A percentile compares a stretch with the other conserved stretches of the same genome.
These are phyloP conservation scores for Proterorhinus semilunaris DNA, from an alignment of 2,113 vertebrate species.

Conservation along the genomic window DNA sequence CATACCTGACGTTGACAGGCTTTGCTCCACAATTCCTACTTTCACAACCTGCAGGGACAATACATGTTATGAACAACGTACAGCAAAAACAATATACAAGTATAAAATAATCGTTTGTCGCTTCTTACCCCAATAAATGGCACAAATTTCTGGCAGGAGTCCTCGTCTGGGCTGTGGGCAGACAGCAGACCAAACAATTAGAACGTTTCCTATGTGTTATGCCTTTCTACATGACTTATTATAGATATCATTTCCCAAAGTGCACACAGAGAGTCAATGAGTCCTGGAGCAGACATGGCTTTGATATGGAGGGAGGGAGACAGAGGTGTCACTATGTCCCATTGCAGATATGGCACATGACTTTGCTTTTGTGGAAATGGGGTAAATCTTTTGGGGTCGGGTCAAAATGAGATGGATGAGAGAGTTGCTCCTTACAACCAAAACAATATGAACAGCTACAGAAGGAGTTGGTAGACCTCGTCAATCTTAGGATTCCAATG, in stretches of 20 bases:
- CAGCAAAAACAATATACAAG: neutral
- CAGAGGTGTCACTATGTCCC: constrained; percentile 50
- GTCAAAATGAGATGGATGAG: constrained; percentile 67
- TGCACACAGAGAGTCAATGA: constrained; percentile 64
- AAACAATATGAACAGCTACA: constrained; percentile 8
- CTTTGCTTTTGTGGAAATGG: constrained; percentile 52
- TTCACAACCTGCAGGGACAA: constrained; percentile 76
- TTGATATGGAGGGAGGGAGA: constrained; percentile 7
- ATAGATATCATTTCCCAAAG: constrained; percentile 40
- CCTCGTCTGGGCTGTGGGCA: constrained; percentile 81
- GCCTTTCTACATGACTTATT: neutral
- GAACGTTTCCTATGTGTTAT: neutral
- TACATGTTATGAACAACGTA: neutral
- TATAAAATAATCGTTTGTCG: accelerated
- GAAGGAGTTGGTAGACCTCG: neutral
- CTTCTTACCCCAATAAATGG: constrained; percentile 87
- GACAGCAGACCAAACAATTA: constrained; percentile 33
- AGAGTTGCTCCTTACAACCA: constrained; percentile 71
- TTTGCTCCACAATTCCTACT: constrained; percentile 91
- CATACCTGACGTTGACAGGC: constrained; percentile 78
- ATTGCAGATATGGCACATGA: constrained; percentile 57
- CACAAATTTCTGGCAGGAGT: constrained; percentile 94
- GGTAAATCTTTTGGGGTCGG: constrained; percentile 42
- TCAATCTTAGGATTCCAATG: neutral
- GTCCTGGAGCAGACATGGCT: constrained; percentile 52